Percentiles rank a stretch among this genome's conserved stretches.
Conservation (phyloP, 2,113 vertebrate species). For the Phainopepla nitens region DNA sequence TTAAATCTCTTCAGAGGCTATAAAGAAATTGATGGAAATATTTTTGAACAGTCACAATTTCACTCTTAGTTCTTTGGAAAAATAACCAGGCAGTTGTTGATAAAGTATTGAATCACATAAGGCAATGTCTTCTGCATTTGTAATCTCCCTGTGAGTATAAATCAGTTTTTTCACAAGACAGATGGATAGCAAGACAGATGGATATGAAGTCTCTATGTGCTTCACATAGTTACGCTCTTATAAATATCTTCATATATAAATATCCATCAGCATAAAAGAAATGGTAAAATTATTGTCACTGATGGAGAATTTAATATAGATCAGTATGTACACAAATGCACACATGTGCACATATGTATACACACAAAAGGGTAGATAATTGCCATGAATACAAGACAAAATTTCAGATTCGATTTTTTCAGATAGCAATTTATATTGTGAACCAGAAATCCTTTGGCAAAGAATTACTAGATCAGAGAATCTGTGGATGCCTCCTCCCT, state of each 20-base stretch:
- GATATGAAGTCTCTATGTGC: background rate
- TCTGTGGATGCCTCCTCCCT: background rate
- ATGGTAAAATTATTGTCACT: background rate
- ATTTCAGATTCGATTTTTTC: background rate
- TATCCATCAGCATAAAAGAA: background rate
- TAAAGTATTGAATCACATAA: background rate
- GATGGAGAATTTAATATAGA: background rate
- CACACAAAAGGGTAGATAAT: background rate
- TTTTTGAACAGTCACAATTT: background rate
- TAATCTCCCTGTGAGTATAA: background rate
- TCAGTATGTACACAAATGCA: background rate
- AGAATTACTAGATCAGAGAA: background rate
- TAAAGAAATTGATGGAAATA: background rate
- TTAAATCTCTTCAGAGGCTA: background rate
- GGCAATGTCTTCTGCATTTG: background rate
- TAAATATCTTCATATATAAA: background rate
- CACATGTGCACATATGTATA: rapidly evolving
- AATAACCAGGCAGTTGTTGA: background rate
- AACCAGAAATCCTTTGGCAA: background rate
- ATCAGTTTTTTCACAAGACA: background rate
- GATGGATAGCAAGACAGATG: background rate
- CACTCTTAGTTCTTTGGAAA: background rate
- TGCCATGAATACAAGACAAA: background rate
- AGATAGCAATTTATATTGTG: background rate
- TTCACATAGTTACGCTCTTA: background rate